Evolutionary conservation across 2,888 invertebrate genomes (phyloP).

Genomic region (Hirtodrosophila cameraria): DNA sequence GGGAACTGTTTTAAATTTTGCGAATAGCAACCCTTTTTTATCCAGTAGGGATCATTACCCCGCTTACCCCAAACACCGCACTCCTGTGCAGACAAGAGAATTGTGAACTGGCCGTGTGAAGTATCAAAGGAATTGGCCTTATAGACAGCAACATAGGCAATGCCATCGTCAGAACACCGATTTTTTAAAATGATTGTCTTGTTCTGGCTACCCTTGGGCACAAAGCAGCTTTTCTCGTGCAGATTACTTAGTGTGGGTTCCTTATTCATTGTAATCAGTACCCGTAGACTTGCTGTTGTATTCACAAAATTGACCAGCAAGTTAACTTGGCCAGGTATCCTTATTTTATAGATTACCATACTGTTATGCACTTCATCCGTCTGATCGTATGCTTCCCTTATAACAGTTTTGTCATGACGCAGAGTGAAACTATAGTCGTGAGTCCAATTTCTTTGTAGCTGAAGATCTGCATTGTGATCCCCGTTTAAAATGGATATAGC

Average conservation of each 20-base stretch:
- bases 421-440: conserved; percentile 9
- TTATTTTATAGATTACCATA: conserved; percentile 26
- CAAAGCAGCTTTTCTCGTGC: conserved; percentile 1
- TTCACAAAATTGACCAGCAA: conserved; percentile 24
- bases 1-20: background rate
- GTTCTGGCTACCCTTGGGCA: background rate
- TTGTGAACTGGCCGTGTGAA: conserved; percentile 1
- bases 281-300: conserved; percentile 9
- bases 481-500: conserved; percentile 11
- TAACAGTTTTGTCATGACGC: fast-evolving
- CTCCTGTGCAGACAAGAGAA: conserved; percentile 22
- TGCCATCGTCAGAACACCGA: background rate
- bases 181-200: conserved; percentile 18
- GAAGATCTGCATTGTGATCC: background rate
- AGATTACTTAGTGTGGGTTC: conserved; percentile 8
- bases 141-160: conserved; percentile 33
- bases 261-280: conserved; percentile 24
- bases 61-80: conserved; percentile 7
- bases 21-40: background rate
- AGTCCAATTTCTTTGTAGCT: background rate
- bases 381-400: background rate
- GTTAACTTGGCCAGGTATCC: background rate
- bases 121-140: background rate
- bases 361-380: conserved; percentile 7
- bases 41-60: conserved; percentile 2